A percentile compares a stretch with the other conserved stretches of the same genome.
phyloP scores from a whole-genome alignment of 2,113 vertebrate species.

The Corapipo altera region DNA sequence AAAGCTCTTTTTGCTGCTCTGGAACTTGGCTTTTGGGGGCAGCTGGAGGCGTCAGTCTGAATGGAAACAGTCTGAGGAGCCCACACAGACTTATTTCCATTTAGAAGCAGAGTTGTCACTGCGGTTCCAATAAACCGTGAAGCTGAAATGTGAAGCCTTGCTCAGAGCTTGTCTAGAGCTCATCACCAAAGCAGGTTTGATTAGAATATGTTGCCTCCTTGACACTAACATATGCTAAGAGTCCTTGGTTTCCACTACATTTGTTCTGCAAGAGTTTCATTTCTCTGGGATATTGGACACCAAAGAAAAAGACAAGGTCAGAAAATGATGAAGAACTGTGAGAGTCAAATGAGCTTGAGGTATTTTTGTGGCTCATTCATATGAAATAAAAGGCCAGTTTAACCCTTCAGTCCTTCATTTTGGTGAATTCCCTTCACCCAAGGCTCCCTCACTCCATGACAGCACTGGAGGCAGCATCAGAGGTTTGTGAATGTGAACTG shows the following conservation, averaged over 20 bases:
- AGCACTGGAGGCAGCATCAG: background rate
- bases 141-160: background rate
- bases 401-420: background rate
- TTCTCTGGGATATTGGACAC: background rate
- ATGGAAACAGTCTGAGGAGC: background rate
- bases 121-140: background rate
- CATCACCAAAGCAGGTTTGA: background rate
- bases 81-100: background rate
- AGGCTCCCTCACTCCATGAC: fast-evolving
- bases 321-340: background rate
- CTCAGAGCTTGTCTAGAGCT: background rate
- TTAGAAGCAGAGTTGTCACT: background rate
- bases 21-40: background rate
- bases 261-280: background rate
- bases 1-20: background rate
- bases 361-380: background rate
- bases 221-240: background rate
- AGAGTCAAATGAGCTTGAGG: background rate
- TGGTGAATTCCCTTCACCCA: background rate
- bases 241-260: background rate
- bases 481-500: background rate
- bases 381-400: background rate
- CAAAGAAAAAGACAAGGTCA: background rate
- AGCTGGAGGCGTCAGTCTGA: background rate
- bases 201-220: background rate